Percentiles rank a stretch among this genome's conserved stretches.
phyloP scores from a whole-genome alignment of 2,888 invertebrate genomes.

The Cephus rjabovi region DNA sequence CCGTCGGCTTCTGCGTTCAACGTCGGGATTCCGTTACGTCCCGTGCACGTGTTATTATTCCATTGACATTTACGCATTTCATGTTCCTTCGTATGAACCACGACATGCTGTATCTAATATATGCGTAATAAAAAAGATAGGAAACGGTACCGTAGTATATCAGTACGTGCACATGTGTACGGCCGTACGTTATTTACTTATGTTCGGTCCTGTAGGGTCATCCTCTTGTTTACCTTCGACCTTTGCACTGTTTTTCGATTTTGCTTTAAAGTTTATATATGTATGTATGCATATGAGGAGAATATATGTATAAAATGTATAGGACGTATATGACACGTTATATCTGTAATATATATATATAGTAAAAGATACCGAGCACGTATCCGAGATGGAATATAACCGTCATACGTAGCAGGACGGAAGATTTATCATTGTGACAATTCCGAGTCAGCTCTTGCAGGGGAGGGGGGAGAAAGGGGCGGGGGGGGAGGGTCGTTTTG shows the following conservation, averaged over 20 bases:
- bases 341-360: neutral
- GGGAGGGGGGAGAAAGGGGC: too few relatives aligned
- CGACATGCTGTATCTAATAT: neutral
- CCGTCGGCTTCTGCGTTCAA: neutral
- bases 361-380: neutral
- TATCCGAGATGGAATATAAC: neutral
- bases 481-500: neutral
- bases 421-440: neutral
- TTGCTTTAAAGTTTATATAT: neutral
- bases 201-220: neutral
- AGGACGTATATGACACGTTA: too few relatives aligned
- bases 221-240: neutral
- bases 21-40: neutral
- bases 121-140: neutral
- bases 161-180: too few relatives aligned
- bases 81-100: neutral
- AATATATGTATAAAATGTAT: too few relatives aligned
- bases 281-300: too few relatives aligned
- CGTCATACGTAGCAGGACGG: neutral
- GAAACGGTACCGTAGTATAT: too few relatives aligned
- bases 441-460: neutral
- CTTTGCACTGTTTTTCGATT: neutral
- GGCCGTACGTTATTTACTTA: too few relatives aligned
- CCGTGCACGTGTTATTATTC: neutral
- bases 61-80: neutral